Conservation (phyloP, 2,113 vertebrate species). For the Plecotus auritus region DNA sequence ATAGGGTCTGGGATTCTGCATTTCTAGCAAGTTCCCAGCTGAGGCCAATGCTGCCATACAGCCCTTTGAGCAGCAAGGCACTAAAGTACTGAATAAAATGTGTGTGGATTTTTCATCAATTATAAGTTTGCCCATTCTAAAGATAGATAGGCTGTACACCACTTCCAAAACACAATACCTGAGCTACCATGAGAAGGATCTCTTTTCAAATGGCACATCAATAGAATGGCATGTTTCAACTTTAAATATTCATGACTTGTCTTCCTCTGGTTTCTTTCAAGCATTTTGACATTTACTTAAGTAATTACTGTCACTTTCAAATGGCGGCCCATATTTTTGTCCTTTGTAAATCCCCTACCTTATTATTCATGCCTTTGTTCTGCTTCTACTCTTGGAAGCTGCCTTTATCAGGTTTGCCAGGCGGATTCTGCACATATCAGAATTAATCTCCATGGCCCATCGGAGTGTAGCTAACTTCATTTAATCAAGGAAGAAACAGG, state of each 20-base stretch:
- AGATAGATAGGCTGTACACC: not conserved
- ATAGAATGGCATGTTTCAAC: constrained; percentile 35
- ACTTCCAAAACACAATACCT: not conserved
- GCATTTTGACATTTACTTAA: constrained; percentile 77
- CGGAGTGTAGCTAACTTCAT: constrained; percentile 63
- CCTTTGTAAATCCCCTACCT: constrained; percentile 64
- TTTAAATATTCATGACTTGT: constrained; percentile 75
- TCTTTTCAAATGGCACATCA: constrained; percentile 65
- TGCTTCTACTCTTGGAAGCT: constrained; percentile 65
- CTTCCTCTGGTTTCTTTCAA: constrained; percentile 69
- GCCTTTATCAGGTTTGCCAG: constrained; percentile 70
- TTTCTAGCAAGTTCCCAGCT: not conserved
- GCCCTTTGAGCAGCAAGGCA: not conserved
- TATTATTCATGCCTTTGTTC: constrained; percentile 76
- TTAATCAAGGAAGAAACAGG: constrained; percentile 54
- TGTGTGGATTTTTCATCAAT: not conserved
- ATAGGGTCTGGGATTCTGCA: not conserved
- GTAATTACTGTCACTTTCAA: constrained; percentile 75
- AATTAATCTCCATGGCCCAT: constrained; percentile 73
- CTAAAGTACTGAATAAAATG: not conserved
- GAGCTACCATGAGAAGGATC: not conserved
- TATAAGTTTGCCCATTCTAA: constrained; percentile 20
- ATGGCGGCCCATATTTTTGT: constrained; percentile 68
- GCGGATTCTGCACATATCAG: constrained; percentile 62
- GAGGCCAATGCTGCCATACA: not conserved